Evolutionary conservation across 64 coral and sea anemone species (phyloP).

Genomic region (Catalaphyllia jardinei): DNA sequence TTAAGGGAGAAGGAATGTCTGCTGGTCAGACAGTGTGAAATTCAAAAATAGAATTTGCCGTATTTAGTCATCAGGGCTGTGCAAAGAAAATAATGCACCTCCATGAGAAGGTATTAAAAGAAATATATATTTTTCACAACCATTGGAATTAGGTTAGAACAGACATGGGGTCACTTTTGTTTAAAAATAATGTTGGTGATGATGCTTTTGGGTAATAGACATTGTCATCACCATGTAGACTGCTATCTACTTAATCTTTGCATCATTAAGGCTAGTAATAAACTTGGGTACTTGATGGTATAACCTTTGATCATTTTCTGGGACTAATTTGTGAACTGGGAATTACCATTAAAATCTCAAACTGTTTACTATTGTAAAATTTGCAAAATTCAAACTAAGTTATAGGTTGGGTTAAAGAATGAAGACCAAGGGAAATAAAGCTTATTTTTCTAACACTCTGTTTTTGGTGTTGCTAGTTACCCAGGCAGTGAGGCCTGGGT

Average conservation of each 20-base stretch:
- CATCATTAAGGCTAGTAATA: conserved; percentile 2
- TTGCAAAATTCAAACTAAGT: conserved; percentile 27
- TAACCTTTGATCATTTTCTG: neutral
- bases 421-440: conserved; percentile 12
- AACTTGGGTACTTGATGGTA: neutral
- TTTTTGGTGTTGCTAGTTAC: neutral
- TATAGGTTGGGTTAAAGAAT: conserved; percentile 24
- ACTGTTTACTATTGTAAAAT: neutral
- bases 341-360: neutral
- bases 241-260: neutral
- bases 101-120: conserved; percentile 10
- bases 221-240: neutral
- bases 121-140: conserved; percentile 50
- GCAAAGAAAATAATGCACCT: conserved; percentile 24
- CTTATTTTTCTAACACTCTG: conserved; percentile 37
- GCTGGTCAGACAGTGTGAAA: conserved; percentile 25
- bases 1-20: neutral
- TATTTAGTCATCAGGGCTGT: conserved; percentile 29
- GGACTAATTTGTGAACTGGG: neutral
- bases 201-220: neutral
- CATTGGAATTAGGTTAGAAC: neutral
- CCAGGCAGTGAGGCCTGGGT: no score
- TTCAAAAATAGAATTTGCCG: conserved; percentile 13
- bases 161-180: neutral
- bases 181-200: neutral